Conservation (phyloP, 1,140 invertebrate genomes). For the Cataglyphis hispanica region DNA sequence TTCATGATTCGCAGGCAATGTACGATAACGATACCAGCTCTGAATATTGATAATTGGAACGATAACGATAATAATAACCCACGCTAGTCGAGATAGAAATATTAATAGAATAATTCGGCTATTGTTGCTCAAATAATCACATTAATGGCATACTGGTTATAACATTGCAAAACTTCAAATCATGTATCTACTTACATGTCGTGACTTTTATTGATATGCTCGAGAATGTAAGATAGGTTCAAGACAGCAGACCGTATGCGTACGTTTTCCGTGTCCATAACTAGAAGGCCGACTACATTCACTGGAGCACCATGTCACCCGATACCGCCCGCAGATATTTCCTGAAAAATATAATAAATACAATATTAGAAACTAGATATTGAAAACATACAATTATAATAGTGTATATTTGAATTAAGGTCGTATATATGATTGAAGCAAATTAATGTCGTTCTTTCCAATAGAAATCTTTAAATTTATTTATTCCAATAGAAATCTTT, state of each 20-base stretch:
- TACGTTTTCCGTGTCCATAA: conserved; percentile 21
- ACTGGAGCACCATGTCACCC: conserved; percentile 55
- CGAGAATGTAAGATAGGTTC: neutral
- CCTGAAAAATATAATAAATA: conserved; percentile 13
- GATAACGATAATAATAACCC: conserved; percentile 8
- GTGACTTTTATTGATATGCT: neutral
- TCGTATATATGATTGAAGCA: neutral
- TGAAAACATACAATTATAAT: neutral
- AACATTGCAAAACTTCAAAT: neutral
- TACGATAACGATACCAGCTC: conserved; percentile 6
- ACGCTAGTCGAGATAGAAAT: neutral
- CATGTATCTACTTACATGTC: neutral
- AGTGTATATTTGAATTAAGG: neutral
- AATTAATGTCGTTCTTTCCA: neutral
- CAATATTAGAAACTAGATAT: neutral
- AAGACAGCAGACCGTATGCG: neutral
- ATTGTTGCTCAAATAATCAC: neutral
- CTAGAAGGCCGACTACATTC: conserved; percentile 83
- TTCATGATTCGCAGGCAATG: conserved; percentile 63
- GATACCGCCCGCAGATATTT: conserved; percentile 19
- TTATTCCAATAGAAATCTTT: no score
- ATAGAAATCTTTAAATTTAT: no score
- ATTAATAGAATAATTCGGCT: neutral
- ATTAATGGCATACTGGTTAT: neutral
- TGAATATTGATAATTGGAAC: conserved; percentile 39